phyloP scores from a whole-genome alignment of 2,797 vertebrate genomes.

The Oreortyx pictus region DNA sequence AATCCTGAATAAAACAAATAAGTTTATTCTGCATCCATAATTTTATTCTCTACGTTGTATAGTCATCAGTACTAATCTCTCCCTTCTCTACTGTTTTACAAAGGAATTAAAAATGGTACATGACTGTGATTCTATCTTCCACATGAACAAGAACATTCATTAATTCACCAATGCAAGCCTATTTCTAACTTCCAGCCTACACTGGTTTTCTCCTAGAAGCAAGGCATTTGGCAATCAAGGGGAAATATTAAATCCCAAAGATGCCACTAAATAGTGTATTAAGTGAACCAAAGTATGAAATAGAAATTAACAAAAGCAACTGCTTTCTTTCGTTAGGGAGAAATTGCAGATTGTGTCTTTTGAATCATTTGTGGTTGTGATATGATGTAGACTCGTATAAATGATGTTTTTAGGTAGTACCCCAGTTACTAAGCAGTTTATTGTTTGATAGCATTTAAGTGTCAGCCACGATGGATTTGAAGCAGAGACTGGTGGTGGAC shows the following conservation, averaged over 20 bases:
- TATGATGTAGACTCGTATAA: not conserved
- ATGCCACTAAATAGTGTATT: not conserved
- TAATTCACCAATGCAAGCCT: conserved; percentile 6
- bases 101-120: not conserved
- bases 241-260: not conserved
- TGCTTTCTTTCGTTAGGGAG: not conserved
- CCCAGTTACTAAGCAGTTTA: not conserved
- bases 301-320: not conserved
- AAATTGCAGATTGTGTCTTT: not conserved
- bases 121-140: not conserved
- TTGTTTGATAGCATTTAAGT: not conserved
- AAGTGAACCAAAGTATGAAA: not conserved
- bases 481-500: rapidly evolving
- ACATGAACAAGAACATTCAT: not conserved
- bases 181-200: not conserved
- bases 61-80: not conserved
- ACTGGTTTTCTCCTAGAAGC: not conserved
- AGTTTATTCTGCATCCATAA: not conserved
- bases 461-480: not conserved
- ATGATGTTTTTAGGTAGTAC: not conserved
- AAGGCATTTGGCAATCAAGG: not conserved
- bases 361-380: not conserved
- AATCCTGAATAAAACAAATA: not conserved
- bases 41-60: not conserved
- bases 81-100: not conserved